Percentiles rank a stretch among this genome's conserved stretches.
Conservation (phyloP, 1,140 invertebrate genomes). For the Batillaria attramentaria region DNA sequence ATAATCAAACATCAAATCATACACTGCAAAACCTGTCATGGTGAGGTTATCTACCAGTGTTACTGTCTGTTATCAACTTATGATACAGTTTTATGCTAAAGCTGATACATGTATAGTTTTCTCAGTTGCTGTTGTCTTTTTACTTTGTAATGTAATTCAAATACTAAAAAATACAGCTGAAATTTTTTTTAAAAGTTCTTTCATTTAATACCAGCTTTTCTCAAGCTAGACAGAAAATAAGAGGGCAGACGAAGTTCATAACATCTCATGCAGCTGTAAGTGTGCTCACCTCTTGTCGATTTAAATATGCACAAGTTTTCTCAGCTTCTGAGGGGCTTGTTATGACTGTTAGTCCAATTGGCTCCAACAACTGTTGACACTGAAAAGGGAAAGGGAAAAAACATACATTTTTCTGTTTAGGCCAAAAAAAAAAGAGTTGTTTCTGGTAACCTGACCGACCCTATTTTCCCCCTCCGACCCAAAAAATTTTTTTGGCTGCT, state of each 20-base stretch:
- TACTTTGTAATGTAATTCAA: background rate
- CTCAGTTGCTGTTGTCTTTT: background rate
- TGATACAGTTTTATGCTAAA: background rate
- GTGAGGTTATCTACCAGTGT: background rate
- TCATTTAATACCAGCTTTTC: background rate
- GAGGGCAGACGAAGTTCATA: too few relatives aligned
- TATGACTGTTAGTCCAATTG: conserved; percentile 84
- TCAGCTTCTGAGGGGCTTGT: conserved; percentile 87
- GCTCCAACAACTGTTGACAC: conserved; percentile 81
- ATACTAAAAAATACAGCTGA: background rate
- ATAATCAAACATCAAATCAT: background rate
- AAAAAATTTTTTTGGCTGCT: too few relatives aligned
- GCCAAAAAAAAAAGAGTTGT: too few relatives aligned
- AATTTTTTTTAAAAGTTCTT: background rate
- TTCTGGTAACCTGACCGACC: too few relatives aligned
- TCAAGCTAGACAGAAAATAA: background rate
- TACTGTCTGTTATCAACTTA: background rate
- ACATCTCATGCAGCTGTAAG: too few relatives aligned
- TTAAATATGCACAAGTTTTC: conserved; percentile 83
- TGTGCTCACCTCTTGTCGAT: conserved; percentile 78
- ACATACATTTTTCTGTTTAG: background rate
- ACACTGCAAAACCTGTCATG: background rate
- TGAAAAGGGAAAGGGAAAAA: conserved; percentile 61
- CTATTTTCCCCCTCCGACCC: too few relatives aligned
- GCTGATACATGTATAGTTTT: background rate